Conservation (phyloP, 1,140 invertebrate genomes). For the Thaumetopoea pityocampa region DNA sequence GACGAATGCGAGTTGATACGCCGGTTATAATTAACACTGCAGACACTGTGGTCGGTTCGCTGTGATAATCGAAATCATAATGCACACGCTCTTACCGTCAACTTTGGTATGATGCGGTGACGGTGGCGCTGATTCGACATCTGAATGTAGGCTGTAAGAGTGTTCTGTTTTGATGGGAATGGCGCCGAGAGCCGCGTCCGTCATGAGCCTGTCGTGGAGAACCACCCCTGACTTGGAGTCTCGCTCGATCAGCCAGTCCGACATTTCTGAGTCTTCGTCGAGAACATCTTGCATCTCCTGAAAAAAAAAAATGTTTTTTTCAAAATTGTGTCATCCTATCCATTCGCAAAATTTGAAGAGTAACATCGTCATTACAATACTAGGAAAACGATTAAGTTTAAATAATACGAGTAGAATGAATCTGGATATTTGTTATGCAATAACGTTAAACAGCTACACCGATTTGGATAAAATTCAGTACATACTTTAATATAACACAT, state of each 20-base stretch:
- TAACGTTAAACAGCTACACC: too few relatives aligned
- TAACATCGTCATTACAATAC: too few relatives aligned
- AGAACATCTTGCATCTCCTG: constrained; percentile 81
- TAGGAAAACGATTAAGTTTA: too few relatives aligned
- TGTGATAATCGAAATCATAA: neutral
- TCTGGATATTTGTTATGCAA: too few relatives aligned
- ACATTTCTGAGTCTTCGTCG: constrained; percentile 77
- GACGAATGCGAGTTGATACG: too few relatives aligned
- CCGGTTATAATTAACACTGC: too few relatives aligned
- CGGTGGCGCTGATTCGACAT: constrained; percentile 80
- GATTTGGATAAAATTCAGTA: too few relatives aligned
- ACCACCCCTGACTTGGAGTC: constrained; percentile 80
- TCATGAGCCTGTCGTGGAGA: constrained; percentile 92
- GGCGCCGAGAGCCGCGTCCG: constrained; percentile 88
- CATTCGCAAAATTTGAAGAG: neutral
- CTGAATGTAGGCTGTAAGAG: constrained; percentile 85
- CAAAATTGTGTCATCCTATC: neutral
- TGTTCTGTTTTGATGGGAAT: constrained; percentile 90
- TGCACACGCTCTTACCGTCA: constrained; percentile 71
- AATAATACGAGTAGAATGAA: too few relatives aligned
- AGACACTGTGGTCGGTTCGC: neutral
- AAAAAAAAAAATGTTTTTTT: constrained; percentile 32
- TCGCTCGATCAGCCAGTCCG: constrained; percentile 78
- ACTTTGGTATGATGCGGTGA: constrained; percentile 80
- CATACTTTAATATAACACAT: too few relatives aligned